Conservation (phyloP, 2,113 vertebrate species). For the Lagopus muta region DNA sequence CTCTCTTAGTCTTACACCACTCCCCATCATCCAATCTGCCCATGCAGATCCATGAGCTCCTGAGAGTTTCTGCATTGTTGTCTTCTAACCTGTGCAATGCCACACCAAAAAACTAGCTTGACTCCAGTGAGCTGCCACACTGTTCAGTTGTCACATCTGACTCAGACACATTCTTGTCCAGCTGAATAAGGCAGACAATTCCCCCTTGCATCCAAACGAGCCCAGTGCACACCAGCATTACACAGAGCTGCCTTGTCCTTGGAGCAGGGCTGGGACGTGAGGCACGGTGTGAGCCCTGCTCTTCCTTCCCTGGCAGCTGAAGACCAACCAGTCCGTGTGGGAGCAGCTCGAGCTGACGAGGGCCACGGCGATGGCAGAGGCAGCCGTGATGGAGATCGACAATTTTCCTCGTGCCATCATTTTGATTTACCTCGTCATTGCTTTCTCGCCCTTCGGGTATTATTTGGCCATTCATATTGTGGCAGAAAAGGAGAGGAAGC, state of each 20-base stretch:
- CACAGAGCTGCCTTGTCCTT: background rate
- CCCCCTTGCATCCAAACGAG: background rate
- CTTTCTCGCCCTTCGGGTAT: conserved; percentile 96
- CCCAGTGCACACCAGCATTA: fast-evolving
- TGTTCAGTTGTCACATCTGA: fast-evolving
- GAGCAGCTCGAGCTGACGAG: conserved; percentile 83
- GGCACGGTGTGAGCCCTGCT: background rate
- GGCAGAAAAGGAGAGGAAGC: conserved; percentile 94
- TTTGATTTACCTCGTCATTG: conserved; percentile 94
- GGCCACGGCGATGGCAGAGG: conserved; percentile 92
- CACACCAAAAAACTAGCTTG: fast-evolving
- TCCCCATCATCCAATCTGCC: background rate
- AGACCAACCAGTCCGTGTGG: conserved; percentile 89
- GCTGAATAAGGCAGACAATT: fast-evolving
- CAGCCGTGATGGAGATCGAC: conserved; percentile 89
- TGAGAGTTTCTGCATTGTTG: fast-evolving
- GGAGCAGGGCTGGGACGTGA: background rate
- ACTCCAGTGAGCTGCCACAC: fast-evolving
- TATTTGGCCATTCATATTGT: conserved; percentile 95
- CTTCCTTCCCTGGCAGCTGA: conserved; percentile 81
- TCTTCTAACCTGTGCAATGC: too few species aligned
- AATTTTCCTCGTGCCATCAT: conserved; percentile 93
- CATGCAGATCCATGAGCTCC: fast-evolving
- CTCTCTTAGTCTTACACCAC: background rate
- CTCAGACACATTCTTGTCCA: fast-evolving